Evolutionary conservation across 2,113 vertebrate genomes (phyloP).

Genomic region (Percopsis transmontana): DNA sequence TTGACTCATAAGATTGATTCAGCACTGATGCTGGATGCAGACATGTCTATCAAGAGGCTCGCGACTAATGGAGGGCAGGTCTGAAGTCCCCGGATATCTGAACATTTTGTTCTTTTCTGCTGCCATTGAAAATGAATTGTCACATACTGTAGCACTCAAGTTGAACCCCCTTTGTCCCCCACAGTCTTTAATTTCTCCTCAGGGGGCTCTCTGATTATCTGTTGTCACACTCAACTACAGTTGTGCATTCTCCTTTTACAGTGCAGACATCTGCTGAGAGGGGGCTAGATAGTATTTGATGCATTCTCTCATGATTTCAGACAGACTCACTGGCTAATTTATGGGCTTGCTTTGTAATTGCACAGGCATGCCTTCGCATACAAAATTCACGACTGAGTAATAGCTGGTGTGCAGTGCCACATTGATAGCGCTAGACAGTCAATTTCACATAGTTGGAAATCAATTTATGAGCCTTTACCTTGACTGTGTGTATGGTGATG

Average conservation of each 20-base stretch:
- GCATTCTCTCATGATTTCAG: constrained; percentile 61
- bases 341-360: constrained; percentile 65
- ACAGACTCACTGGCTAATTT: constrained; percentile 63
- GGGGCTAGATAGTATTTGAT: constrained; percentile 50
- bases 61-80: too few species aligned
- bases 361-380: constrained; percentile 43
- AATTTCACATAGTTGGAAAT: constrained; percentile 62
- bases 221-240: constrained; percentile 42
- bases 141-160: constrained; percentile 32
- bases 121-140: constrained; percentile 19
- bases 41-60: too few species aligned
- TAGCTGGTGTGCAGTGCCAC: constrained; percentile 30
- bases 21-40: too few species aligned
- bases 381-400: constrained; percentile 50
- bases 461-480: constrained; percentile 54
- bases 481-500: constrained; percentile 27
- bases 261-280: constrained; percentile 25
- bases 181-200: constrained; percentile 30
- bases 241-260: constrained; percentile 35
- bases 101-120: neutral
- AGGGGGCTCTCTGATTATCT: constrained; percentile 47
- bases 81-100: too few species aligned
- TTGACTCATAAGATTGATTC: too few species aligned
- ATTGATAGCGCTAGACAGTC: constrained; percentile 40
- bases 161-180: constrained; percentile 26